Evolutionary conservation across 2,888 invertebrate species (phyloP), one percentile per base, ranked within the genome.

Genomic region (Cantharis flavilabris): DNA sequence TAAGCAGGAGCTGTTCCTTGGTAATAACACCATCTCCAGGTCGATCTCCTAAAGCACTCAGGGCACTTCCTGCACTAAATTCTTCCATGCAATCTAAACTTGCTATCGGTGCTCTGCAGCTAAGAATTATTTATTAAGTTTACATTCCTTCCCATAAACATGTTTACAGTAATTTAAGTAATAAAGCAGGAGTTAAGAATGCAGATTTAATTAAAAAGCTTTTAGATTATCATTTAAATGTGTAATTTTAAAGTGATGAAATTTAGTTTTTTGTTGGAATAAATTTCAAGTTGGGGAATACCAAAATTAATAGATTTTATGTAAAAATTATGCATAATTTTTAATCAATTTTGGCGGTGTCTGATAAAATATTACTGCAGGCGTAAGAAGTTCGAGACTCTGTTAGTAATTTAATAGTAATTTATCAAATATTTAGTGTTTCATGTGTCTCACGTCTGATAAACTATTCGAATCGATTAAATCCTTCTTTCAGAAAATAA

Each of bases 11-110:
- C 84, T 91, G 91, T 85, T 92, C 91, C 85, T 91, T 91, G 78
- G 91, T 91, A 80, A 89, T 88, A 81, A 88, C 88, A 82, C 89
- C 88, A 82, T 88, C 88, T 80, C 88, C 86, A 71, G 88, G 87
- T 77, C 89, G 86, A 78, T 90, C 89, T 65, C 88, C 89, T 63
- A 89, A 83, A 76, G 88, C 89, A 81, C 88, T 87, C 70, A 86
- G 84, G 86, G 90, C 88, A 89, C 89, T 87, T 86, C 91, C 88
- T 84, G 90, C 94, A 89, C 95, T 95, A 91, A 96, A 96, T 91
- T 96, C 97, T 91, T 96, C 96, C 96, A 97, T 96, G 90, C 96
- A 97, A 91, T 97, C 96, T 88, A 96, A 91, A 87, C 96, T 96
- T 84, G 96, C 96, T 89, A 96, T 96, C 84, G 96, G 96, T 84